phyloP scores from a whole-genome alignment of 2,113 vertebrate species.

The Sinosuthora webbiana region DNA sequence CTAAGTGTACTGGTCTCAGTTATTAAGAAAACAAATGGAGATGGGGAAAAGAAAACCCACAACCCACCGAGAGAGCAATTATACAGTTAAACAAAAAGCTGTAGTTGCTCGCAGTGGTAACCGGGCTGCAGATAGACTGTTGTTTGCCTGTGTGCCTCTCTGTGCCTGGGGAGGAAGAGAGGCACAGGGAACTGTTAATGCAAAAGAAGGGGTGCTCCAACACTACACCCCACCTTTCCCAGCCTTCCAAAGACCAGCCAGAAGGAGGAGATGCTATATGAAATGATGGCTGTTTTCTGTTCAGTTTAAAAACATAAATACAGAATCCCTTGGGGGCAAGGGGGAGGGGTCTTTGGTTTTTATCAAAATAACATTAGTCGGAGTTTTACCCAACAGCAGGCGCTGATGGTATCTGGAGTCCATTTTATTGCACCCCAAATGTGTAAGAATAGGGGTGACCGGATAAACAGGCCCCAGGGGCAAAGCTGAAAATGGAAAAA shows the following conservation, averaged over 20 bases:
- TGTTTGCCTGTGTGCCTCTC: slow-evolving; percentile 6
- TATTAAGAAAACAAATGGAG: slow-evolving; percentile 71
- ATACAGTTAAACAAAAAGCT: slow-evolving; percentile 67
- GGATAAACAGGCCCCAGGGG: not conserved
- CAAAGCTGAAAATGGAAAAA: not conserved
- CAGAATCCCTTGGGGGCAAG: not conserved
- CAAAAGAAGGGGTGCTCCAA: not conserved
- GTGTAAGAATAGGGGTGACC: not conserved
- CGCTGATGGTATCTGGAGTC: not conserved
- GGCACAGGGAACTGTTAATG: not conserved
- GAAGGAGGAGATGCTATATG: not conserved
- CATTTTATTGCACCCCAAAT: not conserved
- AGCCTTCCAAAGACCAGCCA: not conserved
- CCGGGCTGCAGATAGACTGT: slow-evolving; percentile 47
- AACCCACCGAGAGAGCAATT: slow-evolving; percentile 52
- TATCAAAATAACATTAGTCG: not conserved
- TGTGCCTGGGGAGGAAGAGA: not conserved
- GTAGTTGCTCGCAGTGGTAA: slow-evolving; percentile 44
- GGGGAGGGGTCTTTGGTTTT: not conserved
- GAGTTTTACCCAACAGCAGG: not conserved
- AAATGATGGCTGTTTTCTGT: not conserved
- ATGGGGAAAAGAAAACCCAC: not conserved
- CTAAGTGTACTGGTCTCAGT: slow-evolving; percentile 38
- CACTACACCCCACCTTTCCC: not conserved
- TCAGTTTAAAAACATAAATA: not conserved